Base-by-base conservation (phyloP, 2,113 vertebrate species). In the Trichomycterus rosablanca region DNA sequence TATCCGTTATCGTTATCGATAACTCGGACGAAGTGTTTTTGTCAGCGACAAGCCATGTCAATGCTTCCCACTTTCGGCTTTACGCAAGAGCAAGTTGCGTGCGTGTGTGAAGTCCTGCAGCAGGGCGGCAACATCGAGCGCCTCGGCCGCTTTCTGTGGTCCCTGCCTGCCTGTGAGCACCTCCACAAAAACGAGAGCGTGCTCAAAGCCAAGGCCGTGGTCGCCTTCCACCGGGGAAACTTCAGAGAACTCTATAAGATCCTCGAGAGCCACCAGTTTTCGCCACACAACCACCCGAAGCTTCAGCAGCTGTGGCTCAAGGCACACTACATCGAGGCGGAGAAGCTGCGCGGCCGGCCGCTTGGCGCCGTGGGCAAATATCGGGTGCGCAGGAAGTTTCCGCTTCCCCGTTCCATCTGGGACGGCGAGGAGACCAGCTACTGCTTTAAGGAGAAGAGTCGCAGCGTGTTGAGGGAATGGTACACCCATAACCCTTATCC, bases 11-110 rank as follows among this genome's bases (percentile, higher is more conserved):
- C n/a, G 71, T 74, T 59, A 65, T 66, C 77, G 67, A 74, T 63
- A 45, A 73, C 57, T 56, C 39, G 75, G 67, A 76, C 74, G 34
- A 34, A 61, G 70, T 67, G 63, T 66, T 54, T 55, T 52, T 69
- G 12, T 66, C 48, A 54, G 65, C 50, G 76, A 70, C 66, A 75
- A 78, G 85, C 77, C 84, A 93, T 94, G 92, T 93, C 92, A 77
- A 91, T 94, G 93, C 89, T 95, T 78, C 93, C 93, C 67, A 93
- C 92, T 44, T 94, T 94, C 84, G 92, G 92, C 74, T 94, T 93
- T 80, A 94, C 92, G 80, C 92, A 94, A 80, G 91, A 94, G 80
- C 92, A 94, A 89, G 92, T 94, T 63, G 92, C 92, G 73, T 94
- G 92, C 71, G 92, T 94, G 53, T 94, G 92, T 76, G 92, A 94